Evolutionary conservation across 2,113 vertebrate genomes (phyloP), one percentile per base, ranked within the genome.

Genomic region (Oncorhynchus masou): DNA sequence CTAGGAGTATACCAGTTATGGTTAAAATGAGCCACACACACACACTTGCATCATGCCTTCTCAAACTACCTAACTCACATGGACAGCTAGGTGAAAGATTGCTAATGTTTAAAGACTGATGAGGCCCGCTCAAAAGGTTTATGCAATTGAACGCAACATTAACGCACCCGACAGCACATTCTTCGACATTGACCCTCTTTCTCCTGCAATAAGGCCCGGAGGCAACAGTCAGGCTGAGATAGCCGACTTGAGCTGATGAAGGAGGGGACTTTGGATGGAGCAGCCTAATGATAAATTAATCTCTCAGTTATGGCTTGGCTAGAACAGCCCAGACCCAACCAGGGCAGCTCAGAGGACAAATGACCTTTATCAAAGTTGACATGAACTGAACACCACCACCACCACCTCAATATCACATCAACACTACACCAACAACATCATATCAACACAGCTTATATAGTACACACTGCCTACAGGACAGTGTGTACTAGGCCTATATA

Each of bases 71-170:
- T 54, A 54, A 54, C 22, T 11, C 29, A 73, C n/a, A n/a, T n/a
- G n/a, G n/a, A n/a, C n/a, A n/a, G n/a, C n/a, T n/a, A n/a, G n/a
- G n/a, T n/a, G n/a, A n/a, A n/a, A n/a, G n/a, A n/a, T n/a, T n/a
- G n/a, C n/a, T n/a, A n/a, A 82, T 86, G 87, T 87, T 85, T 91
- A 83, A 87, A 91, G 91, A 92, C 88, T 84, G 91, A 92, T 91
- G 89, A 90, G 84, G 84, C 81, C 77, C 65, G 86, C 86, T 88
- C 89, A 92, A 86, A 91, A 91, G 89, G 90, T 91, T 85, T 86
- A 77, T 79, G 86, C 83, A 83, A 84, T 77, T 85, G 88, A 89
- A 87, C 87, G 78, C 84, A 77, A 82, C 83, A 83, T 88, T 89
- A 88, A 89, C 88, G 88, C 89, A 92, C 84, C 89, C 86, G 69